Percentiles rank a stretch among this genome's conserved stretches.
Conservation (phyloP, 2,797 vertebrate species). For the Dryobates pubescens region DNA sequence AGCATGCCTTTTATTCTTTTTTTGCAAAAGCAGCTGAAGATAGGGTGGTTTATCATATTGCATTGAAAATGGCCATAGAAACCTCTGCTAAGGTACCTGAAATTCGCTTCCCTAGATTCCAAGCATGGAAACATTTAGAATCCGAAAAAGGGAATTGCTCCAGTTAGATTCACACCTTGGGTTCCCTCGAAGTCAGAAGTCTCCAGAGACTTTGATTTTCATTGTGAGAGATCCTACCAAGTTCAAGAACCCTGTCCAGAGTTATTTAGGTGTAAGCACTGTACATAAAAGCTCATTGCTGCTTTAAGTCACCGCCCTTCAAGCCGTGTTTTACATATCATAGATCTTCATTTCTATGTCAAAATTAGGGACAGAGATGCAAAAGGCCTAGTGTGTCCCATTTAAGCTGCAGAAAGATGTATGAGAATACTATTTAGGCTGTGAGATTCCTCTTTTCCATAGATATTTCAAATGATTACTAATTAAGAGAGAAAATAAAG, state of each 20-base stretch:
- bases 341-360: not conserved
- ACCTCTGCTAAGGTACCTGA: not conserved
- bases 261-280: not conserved
- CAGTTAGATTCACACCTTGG: not conserved
- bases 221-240: not conserved
- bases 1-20: not conserved
- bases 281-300: not conserved
- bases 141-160: not conserved
- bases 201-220: not conserved
- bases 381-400: not conserved
- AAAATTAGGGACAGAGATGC: not conserved
- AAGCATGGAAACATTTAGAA: not conserved
- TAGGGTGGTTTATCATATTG: not conserved
- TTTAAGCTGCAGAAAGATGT: not conserved
- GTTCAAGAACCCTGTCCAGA: not conserved
- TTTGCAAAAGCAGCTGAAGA: not conserved
- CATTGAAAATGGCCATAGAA: not conserved
- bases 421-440: not conserved
- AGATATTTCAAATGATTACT: not conserved
- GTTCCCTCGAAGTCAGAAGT: not conserved
- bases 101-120: not conserved
- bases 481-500: not conserved
- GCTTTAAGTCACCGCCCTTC: not conserved
- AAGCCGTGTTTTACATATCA: not conserved
- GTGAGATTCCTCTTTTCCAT: not conserved